Percentiles rank a stretch among this genome's conserved stretches.
Evolutionary conservation across 2,113 vertebrate genomes (phyloP).

Genomic region (Sander lucioperca): DNA sequence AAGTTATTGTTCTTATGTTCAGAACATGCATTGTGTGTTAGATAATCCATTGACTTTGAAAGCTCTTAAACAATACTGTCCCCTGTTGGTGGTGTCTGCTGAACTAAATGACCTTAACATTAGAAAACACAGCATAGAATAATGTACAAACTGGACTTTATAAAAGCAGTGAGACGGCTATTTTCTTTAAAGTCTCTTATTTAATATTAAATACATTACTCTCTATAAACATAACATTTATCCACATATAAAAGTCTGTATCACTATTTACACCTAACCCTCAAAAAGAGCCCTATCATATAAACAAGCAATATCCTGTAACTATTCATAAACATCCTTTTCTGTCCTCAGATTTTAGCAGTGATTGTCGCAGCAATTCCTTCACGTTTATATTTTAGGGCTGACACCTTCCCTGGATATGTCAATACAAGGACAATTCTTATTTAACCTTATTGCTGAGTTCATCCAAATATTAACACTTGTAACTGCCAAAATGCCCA

Average conservation of each 20-base stretch:
- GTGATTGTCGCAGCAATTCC: conserved; percentile 68
- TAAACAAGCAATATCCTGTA: conserved; percentile 20
- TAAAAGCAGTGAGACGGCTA: neutral
- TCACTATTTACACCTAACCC: conserved; percentile 57
- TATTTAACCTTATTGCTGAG: conserved; percentile 28
- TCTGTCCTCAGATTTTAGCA: neutral
- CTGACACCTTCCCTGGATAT: neutral
- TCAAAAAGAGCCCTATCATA: conserved; percentile 40
- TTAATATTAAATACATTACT: conserved; percentile 72
- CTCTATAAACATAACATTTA: conserved; percentile 66
- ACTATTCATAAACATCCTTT: conserved; percentile 8
- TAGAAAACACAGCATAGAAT: neutral
- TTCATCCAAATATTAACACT: conserved; percentile 5
- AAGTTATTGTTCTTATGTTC: neutral
- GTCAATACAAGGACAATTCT: conserved; percentile 7
- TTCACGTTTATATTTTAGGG: conserved; percentile 27
- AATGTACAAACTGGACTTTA: neutral
- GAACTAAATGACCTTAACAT: neutral
- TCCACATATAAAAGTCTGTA: conserved; percentile 64
- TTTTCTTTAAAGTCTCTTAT: conserved; percentile 47
- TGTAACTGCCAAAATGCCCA: neutral
- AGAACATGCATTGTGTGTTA: neutral
- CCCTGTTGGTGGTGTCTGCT: conserved; percentile 34
- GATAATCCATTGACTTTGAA: neutral
- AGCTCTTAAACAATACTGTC: conserved; percentile 36